Percentiles rank a stretch among this genome's conserved stretches.
Evolutionary conservation across 2,113 vertebrate species (phyloP).

Genomic region (Thamnaconus septentrionalis): DNA sequence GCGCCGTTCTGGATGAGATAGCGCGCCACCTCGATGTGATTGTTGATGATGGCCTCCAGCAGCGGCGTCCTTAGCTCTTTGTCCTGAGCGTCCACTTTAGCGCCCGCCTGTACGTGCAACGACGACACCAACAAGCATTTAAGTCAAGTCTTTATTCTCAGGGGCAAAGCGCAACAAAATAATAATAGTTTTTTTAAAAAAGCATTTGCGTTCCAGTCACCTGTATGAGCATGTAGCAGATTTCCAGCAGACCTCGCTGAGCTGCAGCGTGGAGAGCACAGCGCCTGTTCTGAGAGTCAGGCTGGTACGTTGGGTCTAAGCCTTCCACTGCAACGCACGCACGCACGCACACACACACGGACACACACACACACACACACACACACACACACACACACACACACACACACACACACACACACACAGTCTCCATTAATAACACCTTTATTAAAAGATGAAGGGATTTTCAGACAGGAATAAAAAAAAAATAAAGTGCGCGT

Average conservation of each 20-base stretch:
- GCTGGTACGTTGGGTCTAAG: slow-evolving; percentile 87
- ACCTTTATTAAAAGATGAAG: too few species aligned
- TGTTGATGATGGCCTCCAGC: slow-evolving; percentile 86
- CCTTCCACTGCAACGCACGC: slow-evolving; percentile 80
- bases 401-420: background rate
- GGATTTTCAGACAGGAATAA: too few species aligned
- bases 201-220: too few species aligned
- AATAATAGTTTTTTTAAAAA: too few species aligned
- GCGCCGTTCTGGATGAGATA: slow-evolving; percentile 86
- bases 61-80: slow-evolving; percentile 86
- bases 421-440: too few species aligned
- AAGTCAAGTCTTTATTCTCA: background rate
- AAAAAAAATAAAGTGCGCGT: background rate
- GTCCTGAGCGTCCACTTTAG: slow-evolving; percentile 86
- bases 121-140: background rate
- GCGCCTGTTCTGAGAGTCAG: slow-evolving; percentile 86
- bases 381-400: slow-evolving; percentile 3
- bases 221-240: slow-evolving; percentile 89
- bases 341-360: background rate
- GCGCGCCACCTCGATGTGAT: slow-evolving; percentile 82
- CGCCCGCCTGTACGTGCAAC: slow-evolving; percentile 79
- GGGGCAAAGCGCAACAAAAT: too few species aligned
- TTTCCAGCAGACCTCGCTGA: slow-evolving; percentile 85
- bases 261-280: slow-evolving; percentile 88
- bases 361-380: background rate